Conservation (phyloP, 2,888 invertebrate species). For the Thysanoteuthis rhombus region DNA sequence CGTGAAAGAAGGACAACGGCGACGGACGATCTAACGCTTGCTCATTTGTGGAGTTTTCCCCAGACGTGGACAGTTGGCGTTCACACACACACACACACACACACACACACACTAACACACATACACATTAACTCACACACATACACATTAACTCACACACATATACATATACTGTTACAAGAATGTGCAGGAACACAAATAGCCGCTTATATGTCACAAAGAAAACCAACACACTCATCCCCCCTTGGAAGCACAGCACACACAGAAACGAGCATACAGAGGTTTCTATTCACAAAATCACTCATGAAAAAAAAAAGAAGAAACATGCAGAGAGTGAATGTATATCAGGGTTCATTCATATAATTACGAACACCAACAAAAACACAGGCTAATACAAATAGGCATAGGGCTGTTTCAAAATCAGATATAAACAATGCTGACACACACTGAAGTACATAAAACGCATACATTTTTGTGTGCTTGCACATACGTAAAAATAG, state of each 20-base stretch:
- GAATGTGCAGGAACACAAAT: neutral
- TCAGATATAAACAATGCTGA: too few relatives aligned
- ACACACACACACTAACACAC: neutral
- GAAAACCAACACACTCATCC: neutral
- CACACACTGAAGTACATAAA: too few relatives aligned
- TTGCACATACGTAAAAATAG: too few relatives aligned
- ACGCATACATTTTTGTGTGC: too few relatives aligned
- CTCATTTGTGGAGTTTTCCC: neutral
- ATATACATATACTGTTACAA: neutral
- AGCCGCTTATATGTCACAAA: neutral
- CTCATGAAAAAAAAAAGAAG: too few relatives aligned
- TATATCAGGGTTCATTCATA: too few relatives aligned
- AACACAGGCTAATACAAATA: too few relatives aligned
- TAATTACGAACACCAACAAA: too few relatives aligned
- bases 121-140: neutral
- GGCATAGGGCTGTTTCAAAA: too few relatives aligned
- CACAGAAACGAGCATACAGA: neutral
- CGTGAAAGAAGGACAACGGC: neutral
- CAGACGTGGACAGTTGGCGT: neutral
- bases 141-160: neutral
- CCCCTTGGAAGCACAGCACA: neutral
- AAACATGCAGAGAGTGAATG: too few relatives aligned
- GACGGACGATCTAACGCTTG: neutral
- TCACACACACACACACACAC: neutral
- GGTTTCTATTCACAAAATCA: too few relatives aligned